A percentile compares a stretch with the other conserved stretches of the same genome.
These are phyloP conservation scores for Andrena bicolor DNA, from an alignment of 2,888 invertebrate genomes.

Conservation along the genomic window DNA sequence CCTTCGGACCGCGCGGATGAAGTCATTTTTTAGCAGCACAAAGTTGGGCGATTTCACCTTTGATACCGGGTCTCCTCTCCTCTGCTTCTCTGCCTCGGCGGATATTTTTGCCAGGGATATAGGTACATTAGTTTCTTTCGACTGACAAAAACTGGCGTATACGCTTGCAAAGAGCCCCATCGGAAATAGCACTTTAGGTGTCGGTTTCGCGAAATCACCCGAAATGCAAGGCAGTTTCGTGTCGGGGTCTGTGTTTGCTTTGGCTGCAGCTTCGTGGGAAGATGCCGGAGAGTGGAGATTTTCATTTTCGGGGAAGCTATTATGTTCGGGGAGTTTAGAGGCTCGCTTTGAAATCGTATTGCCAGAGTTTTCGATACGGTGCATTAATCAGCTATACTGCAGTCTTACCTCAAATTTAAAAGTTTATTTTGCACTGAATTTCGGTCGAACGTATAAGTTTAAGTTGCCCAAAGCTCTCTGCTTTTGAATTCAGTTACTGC, in stretches of 20 bases:
- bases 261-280: constrained; percentile 6
- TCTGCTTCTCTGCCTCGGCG: not conserved
- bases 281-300: not conserved
- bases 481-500: no score
- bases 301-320: constrained; percentile 4
- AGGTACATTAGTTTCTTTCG: constrained; percentile 16
- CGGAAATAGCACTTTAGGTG: constrained; percentile 31
- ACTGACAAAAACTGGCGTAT: not conserved
- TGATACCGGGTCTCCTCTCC: constrained; percentile 1
- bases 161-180: constrained; percentile 16
- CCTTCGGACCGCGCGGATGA: constrained; percentile 16
- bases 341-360: not conserved
- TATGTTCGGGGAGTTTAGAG: not conserved
- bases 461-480: no score
- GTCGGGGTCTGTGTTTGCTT: constrained; percentile 26
- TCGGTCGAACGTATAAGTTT: no score
- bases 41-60: constrained; percentile 33
- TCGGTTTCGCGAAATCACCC: constrained; percentile 31
- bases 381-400: no score
- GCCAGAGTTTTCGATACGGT: not conserved
- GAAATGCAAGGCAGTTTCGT: constrained; percentile 28
- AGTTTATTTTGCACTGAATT: no score
- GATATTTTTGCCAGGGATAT: constrained; percentile 18
- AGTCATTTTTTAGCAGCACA: constrained; percentile 21
- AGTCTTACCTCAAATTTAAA: no score